A percentile compares a stretch with the other conserved stretches of the same genome.
These are phyloP conservation scores for Pseudotriccus pelzelni DNA, from an alignment of 2,797 vertebrate genomes.

Conservation along the genomic window DNA sequence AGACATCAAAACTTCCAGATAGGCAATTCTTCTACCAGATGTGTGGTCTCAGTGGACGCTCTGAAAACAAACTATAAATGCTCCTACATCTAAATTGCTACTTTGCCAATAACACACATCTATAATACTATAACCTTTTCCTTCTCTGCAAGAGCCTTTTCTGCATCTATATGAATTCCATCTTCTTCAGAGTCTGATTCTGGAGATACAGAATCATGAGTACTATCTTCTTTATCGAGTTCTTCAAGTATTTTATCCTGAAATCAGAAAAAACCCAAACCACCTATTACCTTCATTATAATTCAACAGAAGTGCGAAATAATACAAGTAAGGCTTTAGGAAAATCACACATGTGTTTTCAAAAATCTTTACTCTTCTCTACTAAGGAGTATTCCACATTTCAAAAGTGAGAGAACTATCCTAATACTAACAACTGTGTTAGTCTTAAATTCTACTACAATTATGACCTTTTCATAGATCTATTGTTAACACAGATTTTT, in stretches of 20 bases:
- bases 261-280: background rate
- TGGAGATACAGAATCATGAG: constrained; percentile 82
- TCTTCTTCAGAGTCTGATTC: constrained; percentile 92
- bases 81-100: background rate
- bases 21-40: background rate
- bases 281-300: background rate
- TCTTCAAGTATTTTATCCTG: constrained; percentile 91
- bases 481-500: accelerated
- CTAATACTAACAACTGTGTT: background rate
- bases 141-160: constrained; percentile 85
- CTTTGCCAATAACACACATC: background rate
- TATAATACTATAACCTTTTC: constrained; percentile 78
- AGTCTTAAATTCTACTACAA: background rate
- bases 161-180: constrained; percentile 77
- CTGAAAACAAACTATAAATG: background rate
- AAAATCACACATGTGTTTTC: background rate
- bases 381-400: background rate
- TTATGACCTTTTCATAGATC: background rate
- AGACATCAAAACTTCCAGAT: background rate
- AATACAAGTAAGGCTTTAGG: background rate
- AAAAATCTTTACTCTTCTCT: background rate
- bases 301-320: background rate
- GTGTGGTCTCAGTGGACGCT: background rate
- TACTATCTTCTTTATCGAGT: constrained; percentile 88
- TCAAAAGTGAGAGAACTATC: background rate